Conservation (phyloP, 2,113 vertebrate genomes). For the Chaetorhynchus papuensis region DNA sequence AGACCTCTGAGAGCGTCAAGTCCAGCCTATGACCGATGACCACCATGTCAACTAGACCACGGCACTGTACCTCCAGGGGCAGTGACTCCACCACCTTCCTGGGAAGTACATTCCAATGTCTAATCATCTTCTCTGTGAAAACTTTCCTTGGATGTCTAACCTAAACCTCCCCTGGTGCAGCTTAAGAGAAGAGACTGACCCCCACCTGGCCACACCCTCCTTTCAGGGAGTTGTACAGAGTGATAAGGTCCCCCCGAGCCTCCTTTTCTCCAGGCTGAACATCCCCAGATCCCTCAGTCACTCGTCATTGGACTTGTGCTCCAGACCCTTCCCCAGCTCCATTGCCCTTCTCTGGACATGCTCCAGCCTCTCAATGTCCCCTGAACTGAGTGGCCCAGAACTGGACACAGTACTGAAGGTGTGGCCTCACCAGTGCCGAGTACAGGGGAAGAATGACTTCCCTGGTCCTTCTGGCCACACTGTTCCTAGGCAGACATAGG, state of each 20-base stretch:
- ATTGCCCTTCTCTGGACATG: not conserved
- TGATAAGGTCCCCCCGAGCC: accelerated
- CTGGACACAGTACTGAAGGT: accelerated
- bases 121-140: not conserved
- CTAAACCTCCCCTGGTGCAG: not conserved
- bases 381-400: not conserved
- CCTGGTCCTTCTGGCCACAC: not conserved
- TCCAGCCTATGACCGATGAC: accelerated
- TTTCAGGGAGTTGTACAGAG: not conserved
- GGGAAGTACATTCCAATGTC: not conserved
- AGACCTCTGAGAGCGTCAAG: not conserved
- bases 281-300: not conserved
- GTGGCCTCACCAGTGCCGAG: accelerated
- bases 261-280: not conserved
- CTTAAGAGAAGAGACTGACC: accelerated
- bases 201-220: not conserved
- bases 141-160: not conserved
- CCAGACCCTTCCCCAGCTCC: not conserved
- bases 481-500: accelerated
- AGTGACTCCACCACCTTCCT: not conserved
- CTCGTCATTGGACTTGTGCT: not conserved
- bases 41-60: not conserved
- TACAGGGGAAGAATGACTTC: not conserved
- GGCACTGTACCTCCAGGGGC: not conserved
- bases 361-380: not conserved